Conservation (phyloP, 2,113 vertebrate species). For the Scolopax mira region DNA sequence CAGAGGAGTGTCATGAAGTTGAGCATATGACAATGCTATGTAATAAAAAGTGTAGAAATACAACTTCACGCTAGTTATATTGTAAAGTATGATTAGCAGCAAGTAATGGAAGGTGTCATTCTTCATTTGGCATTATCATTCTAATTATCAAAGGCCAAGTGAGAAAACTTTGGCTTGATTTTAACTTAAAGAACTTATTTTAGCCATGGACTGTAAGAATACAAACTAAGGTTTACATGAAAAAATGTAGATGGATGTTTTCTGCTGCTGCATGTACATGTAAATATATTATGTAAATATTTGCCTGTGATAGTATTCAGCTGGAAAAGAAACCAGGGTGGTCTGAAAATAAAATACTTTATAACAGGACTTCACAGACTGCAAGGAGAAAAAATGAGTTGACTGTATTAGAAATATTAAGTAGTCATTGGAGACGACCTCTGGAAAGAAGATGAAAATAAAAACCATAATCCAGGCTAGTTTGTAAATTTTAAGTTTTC, state of each 20-base stretch:
- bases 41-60: neutral
- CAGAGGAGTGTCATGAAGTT: neutral
- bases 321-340: neutral
- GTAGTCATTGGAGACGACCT: neutral
- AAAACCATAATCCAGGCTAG: neutral
- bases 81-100: neutral
- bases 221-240: neutral
- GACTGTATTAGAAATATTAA: neutral
- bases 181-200: neutral
- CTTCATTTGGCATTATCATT: neutral
- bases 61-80: neutral
- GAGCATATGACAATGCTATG: neutral
- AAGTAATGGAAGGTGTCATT: neutral
- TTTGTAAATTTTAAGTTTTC: neutral
- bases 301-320: neutral
- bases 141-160: neutral
- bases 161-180: neutral
- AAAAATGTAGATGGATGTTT: neutral
- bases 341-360: neutral
- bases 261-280: neutral
- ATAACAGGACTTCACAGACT: neutral
- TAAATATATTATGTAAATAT: neutral
- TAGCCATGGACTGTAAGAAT: neutral
- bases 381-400: neutral
- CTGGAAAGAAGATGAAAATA: neutral